phyloP scores from a whole-genome alignment of 2,797 vertebrate species.

The Eutrigla gurnardus region DNA sequence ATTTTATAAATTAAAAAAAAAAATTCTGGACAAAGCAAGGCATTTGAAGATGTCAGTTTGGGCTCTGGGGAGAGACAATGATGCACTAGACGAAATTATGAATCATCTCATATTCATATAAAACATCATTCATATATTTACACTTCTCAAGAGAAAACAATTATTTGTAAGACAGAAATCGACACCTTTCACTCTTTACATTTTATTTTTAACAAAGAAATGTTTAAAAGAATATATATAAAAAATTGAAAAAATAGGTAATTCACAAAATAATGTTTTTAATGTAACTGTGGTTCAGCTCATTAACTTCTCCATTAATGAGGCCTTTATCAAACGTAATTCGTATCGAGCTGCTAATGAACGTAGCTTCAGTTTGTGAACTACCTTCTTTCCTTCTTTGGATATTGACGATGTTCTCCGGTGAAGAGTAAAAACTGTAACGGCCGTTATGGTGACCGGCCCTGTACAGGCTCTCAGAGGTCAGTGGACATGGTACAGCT shows the following conservation, averaged over 20 bases:
- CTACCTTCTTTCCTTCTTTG: neutral
- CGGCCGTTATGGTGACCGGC: slow-evolving; percentile 8
- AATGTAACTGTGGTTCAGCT: neutral
- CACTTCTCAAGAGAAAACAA: no score
- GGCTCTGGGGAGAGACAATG: neutral
- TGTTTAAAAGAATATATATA: neutral
- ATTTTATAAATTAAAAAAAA: no score
- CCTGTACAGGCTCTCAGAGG: slow-evolving; percentile 64
- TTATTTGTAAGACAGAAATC: neutral
- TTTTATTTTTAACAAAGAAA: neutral
- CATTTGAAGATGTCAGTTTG: neutral
- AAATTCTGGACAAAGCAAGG: neutral
- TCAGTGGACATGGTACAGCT: slow-evolving; percentile 77
- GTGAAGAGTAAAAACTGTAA: slow-evolving; percentile 36
- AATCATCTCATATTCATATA: no score
- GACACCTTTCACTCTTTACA: neutral
- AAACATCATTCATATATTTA: no score
- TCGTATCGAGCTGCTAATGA: neutral
- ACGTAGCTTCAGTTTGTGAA: neutral
- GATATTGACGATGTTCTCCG: slow-evolving; percentile 28
- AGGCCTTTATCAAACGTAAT: slow-evolving; percentile 1
- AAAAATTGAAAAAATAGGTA: neutral
- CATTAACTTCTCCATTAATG: neutral
- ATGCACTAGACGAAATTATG: neutral
- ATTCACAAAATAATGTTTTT: neutral